Evolutionary conservation across 2,888 invertebrate species (phyloP).

Genomic region (Plutella xylostella): DNA sequence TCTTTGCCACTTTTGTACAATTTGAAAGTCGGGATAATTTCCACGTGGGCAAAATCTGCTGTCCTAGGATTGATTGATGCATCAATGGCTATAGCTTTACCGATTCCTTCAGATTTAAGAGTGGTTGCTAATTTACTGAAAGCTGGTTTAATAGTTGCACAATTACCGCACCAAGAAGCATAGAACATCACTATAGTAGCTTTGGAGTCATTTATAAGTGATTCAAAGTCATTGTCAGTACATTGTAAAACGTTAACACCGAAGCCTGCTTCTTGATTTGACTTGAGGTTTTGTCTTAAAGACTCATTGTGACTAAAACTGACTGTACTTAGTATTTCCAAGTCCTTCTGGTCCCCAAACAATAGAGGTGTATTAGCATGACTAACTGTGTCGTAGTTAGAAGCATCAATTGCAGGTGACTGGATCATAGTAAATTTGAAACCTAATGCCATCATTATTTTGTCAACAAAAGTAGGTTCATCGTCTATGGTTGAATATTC

Average conservation of each 20-base stretch:
- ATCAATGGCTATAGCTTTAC: constrained; percentile 72
- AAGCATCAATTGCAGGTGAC: no score
- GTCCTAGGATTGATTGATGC: constrained; percentile 72
- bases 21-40: constrained; percentile 77
- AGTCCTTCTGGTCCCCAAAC: no score
- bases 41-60: constrained; percentile 70
- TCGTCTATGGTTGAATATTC: no score
- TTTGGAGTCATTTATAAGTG: constrained; percentile 64
- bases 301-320: no score
- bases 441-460: no score
- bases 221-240: constrained; percentile 71
- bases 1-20: constrained; percentile 66
- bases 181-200: constrained; percentile 82
- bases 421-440: no score
- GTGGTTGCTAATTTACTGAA: constrained; percentile 69
- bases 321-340: no score
- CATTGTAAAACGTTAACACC: constrained; percentile 58
- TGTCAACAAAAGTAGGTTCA: no score
- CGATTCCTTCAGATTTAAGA: constrained; percentile 44
- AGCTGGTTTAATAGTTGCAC: constrained; percentile 75
- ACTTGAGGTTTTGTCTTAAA: no score
- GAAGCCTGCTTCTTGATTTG: constrained; percentile 54
- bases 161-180: constrained; percentile 83
- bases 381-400: no score
- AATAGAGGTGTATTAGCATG: no score